A percentile compares a stretch with the other conserved stretches of the same genome.
Conservation (phyloP, 2,888 invertebrate species). For the Lamellibrachia satsuma region DNA sequence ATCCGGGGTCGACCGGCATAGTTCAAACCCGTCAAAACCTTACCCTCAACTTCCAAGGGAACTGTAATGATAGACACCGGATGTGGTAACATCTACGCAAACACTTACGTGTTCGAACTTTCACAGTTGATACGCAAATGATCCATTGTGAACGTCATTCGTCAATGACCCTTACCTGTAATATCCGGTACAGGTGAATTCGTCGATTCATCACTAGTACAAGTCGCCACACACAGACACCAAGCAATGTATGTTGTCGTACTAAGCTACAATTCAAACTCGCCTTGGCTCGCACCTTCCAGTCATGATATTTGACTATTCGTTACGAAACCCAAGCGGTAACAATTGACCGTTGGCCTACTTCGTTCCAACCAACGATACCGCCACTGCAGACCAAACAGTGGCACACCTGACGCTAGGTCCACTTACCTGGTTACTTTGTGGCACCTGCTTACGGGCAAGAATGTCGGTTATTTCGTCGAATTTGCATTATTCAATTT, state of each 20-base stretch:
- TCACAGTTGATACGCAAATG: background rate
- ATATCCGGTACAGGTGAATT: background rate
- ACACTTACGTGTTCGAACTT: background rate
- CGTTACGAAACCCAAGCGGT: background rate
- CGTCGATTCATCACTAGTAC: background rate
- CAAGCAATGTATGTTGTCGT: background rate
- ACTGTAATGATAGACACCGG: background rate
- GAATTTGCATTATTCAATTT: background rate
- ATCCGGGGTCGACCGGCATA: background rate
- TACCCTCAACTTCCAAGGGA: background rate
- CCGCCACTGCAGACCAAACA: background rate
- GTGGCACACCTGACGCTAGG: background rate
- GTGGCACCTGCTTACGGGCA: background rate
- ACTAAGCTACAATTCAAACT: background rate
- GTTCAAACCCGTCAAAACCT: background rate
- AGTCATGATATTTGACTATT: background rate
- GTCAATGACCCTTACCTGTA: background rate
- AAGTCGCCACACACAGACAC: background rate
- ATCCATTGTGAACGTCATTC: background rate
- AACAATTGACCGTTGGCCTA: slow-evolving; percentile 17
- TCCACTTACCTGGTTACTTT: background rate
- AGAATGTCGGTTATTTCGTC: background rate
- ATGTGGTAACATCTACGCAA: background rate
- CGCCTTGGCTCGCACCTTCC: background rate
- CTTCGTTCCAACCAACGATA: background rate